These are phyloP conservation scores for Plagiodera versicolora DNA, from an alignment of 2,888 invertebrate species.

Conservation along the genomic window DNA sequence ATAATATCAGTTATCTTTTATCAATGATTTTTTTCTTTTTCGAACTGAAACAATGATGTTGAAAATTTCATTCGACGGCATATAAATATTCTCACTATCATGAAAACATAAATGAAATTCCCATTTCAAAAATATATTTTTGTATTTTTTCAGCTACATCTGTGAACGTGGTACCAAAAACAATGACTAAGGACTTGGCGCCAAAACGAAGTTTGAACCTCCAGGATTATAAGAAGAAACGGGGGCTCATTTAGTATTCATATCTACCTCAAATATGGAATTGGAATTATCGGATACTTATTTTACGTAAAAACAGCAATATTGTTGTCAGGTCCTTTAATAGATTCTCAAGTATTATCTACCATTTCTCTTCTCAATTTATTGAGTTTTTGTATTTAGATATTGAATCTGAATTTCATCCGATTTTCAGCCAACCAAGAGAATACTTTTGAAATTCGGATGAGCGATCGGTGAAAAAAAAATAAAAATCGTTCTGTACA, in stretches of 20 bases:
- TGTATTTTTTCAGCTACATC: slow-evolving; percentile 63
- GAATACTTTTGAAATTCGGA: background rate
- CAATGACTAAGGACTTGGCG: slow-evolving; percentile 74
- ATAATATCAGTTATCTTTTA: too few species aligned
- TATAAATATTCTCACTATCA: too few species aligned
- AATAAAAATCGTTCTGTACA: background rate
- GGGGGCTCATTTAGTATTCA: slow-evolving; percentile 72
- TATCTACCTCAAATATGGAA: slow-evolving; percentile 7
- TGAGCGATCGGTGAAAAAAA: background rate
- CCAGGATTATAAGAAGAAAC: slow-evolving; percentile 91
- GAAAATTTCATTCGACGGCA: too few species aligned
- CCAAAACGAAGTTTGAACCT: slow-evolving; percentile 85
- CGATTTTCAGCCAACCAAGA: background rate
- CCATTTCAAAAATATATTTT: background rate
- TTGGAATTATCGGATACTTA: background rate
- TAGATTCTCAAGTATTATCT: background rate
- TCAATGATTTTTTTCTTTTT: too few species aligned
- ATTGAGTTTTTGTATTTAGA: background rate
- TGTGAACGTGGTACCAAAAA: slow-evolving; percentile 74
- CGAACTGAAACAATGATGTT: too few species aligned
- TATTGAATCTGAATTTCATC: background rate
- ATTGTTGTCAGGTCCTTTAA: background rate
- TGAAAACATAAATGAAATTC: background rate
- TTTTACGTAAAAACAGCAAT: background rate
- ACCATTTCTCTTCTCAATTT: background rate